Evolutionary conservation across 64 coral and sea anemone genomes (phyloP).

Genomic region (Montipora efflorescens): DNA sequence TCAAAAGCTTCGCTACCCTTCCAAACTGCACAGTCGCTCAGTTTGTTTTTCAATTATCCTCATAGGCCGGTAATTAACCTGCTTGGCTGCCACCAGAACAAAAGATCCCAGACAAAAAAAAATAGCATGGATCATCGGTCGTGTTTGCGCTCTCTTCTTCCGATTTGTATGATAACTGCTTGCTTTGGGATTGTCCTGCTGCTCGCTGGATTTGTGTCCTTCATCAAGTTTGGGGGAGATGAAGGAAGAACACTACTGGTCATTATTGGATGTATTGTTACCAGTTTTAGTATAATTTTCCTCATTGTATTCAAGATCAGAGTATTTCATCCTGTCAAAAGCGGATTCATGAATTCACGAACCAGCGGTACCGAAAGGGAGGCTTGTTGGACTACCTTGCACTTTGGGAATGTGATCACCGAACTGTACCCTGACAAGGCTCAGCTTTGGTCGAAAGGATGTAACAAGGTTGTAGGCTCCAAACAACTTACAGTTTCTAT

Average conservation of each 20-base stretch:
- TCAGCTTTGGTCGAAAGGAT: neutral
- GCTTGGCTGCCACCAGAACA: too few relatives aligned
- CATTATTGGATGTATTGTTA: neutral
- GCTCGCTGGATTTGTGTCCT: neutral
- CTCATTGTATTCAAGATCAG: neutral
- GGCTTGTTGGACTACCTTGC: neutral
- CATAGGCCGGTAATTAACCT: too few relatives aligned
- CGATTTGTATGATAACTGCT: neutral
- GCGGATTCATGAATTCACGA: neutral
- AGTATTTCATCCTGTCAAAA: neutral
- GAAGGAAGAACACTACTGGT: neutral
- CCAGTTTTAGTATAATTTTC: neutral
- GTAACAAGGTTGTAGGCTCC: neutral
- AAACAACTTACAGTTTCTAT: rapidly evolving
- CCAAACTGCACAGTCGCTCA: too few relatives aligned
- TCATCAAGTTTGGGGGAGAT: neutral
- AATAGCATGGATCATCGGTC: too few relatives aligned
- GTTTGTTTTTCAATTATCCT: too few relatives aligned
- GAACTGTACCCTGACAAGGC: neutral
- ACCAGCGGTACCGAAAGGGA: neutral
- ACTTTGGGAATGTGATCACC: neutral
- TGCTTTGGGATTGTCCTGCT: neutral
- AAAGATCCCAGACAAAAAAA: too few relatives aligned
- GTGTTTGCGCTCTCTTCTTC: neutral
- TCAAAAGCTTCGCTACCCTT: too few relatives aligned